Conservation (phyloP, 2,113 vertebrate species). For the Penelope pileata region DNA sequence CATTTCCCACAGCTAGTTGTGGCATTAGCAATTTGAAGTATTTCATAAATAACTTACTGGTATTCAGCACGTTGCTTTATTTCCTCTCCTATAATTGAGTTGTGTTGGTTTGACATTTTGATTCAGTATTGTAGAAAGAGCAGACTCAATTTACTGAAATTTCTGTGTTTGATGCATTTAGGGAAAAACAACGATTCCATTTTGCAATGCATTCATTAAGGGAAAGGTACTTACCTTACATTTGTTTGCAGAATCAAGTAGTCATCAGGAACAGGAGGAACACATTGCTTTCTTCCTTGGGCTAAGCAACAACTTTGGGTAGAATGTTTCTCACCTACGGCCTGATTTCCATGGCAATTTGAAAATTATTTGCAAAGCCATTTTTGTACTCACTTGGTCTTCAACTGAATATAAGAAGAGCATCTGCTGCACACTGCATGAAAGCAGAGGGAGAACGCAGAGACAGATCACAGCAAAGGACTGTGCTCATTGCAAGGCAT, state of each 20-base stretch:
- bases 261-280: not conserved
- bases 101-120: slow-evolving; percentile 40
- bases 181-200: not conserved
- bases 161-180: not conserved
- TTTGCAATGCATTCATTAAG: not conserved
- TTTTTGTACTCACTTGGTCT: not conserved
- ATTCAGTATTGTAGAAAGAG: not conserved
- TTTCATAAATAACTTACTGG: slow-evolving; percentile 26
- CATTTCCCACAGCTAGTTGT: slow-evolving; percentile 22
- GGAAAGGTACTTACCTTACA: not conserved
- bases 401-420: not conserved
- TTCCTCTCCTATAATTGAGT: slow-evolving; percentile 38
- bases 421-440: not conserved
- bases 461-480: not conserved
- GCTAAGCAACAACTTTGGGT: not conserved
- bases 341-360: not conserved
- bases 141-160: slow-evolving; percentile 37
- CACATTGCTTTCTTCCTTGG: not conserved
- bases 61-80: slow-evolving; percentile 37
- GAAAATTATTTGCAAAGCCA: not conserved
- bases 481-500: not conserved
- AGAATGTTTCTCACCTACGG: not conserved
- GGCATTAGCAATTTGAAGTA: slow-evolving; percentile 2
- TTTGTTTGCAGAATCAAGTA: not conserved
- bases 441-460: not conserved